A percentile compares a stretch with the other conserved stretches of the same genome.
phyloP scores from a whole-genome alignment of 2,888 invertebrate species.

The Siphlonurus alternatus region DNA sequence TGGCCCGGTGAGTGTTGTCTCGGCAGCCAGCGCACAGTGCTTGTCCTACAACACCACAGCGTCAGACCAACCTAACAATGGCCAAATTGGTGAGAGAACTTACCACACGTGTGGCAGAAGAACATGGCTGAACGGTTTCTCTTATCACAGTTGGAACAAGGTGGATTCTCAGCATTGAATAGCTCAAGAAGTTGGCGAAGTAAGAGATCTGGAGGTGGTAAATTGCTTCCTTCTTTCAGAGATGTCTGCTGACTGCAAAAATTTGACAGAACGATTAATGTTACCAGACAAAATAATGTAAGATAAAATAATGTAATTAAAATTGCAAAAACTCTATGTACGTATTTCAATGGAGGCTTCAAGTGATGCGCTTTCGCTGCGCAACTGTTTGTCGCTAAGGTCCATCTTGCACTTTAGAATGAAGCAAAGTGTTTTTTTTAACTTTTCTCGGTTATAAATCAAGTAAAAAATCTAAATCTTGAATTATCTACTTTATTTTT shows the following conservation, averaged over 20 bases:
- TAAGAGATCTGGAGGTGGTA: constrained; percentile 46
- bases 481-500: no score
- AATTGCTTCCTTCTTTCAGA: constrained; percentile 39
- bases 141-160: constrained; percentile 64
- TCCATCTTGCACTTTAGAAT: no score
- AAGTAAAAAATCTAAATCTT: no score
- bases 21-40: constrained; percentile 51
- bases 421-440: no score
- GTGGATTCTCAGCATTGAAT: constrained; percentile 50
- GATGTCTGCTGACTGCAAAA: constrained; percentile 37
- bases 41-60: constrained; percentile 35
- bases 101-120: constrained; percentile 62
- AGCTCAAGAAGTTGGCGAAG: constrained; percentile 52
- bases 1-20: constrained; percentile 54
- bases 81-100: constrained; percentile 11
- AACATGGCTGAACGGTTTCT: constrained; percentile 49
- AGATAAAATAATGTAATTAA: constrained; percentile 7
- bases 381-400: no score
- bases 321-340: no score
- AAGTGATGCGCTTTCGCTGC: no score
- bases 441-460: no score
- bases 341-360: no score
- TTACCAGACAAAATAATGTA: constrained; percentile 4
- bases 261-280: neutral
- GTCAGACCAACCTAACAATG: neutral